Percentiles rank a stretch among this genome's conserved stretches.
Evolutionary conservation across 2,888 invertebrate species (phyloP).

Genomic region (Pristionchus maxplancki): DNA sequence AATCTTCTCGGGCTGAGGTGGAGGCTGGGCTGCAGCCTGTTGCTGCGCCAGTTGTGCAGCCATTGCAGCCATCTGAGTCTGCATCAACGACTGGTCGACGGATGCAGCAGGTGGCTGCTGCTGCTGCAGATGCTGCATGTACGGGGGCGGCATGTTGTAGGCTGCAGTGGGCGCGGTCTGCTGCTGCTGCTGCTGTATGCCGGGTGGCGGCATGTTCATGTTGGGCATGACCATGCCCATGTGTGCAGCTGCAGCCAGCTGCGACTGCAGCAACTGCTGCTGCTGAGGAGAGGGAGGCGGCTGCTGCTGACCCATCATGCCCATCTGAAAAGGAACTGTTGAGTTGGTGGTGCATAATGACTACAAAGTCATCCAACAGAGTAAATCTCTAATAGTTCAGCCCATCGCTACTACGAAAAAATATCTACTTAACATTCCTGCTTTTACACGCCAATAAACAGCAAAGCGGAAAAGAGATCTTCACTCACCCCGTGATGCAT

Average conservation of each 20-base stretch:
- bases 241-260: neutral
- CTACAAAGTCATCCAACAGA: too few species aligned
- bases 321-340: neutral
- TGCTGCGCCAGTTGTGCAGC: neutral
- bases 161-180: neutral
- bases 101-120: neutral
- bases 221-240: neutral
- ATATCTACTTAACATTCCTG: too few species aligned
- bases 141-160: neutral
- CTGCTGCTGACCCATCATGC: slow-evolving; percentile 28
- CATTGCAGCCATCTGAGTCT: slow-evolving; percentile 1
- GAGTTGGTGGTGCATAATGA: too few species aligned
- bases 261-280: slow-evolving; percentile 6
- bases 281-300: neutral
- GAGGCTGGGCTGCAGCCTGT: neutral
- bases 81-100: neutral
- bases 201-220: slow-evolving; percentile 35
- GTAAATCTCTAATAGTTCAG: too few species aligned
- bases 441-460: too few species aligned
- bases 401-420: too few species aligned
- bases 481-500: too few species aligned
- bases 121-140: slow-evolving; percentile 10
- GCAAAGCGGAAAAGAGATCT: too few species aligned
- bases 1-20: neutral
- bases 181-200: slow-evolving; percentile 22